phyloP scores from a whole-genome alignment of 2,888 invertebrate genomes.

The Rhagonycha lutea region DNA sequence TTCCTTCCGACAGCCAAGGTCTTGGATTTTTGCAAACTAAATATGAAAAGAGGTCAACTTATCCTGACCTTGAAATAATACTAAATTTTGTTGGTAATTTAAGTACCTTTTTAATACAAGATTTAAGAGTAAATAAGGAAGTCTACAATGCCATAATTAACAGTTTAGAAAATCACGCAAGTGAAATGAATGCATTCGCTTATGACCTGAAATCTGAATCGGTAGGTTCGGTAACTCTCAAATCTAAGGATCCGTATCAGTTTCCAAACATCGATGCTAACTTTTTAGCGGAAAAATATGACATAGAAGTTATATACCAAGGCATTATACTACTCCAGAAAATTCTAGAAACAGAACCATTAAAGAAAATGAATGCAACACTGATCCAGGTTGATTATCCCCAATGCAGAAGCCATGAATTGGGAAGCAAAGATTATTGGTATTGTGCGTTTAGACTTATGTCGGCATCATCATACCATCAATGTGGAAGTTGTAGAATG shows the following conservation, averaged over 20 bases:
- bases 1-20: conserved; percentile 37
- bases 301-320: conserved; percentile 65
- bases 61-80: conserved; percentile 41
- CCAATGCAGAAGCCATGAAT: conserved; percentile 52
- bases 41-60: conserved; percentile 30
- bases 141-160: conserved; percentile 31
- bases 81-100: conserved; percentile 57
- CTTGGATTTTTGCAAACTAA: conserved; percentile 31
- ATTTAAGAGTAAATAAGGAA: conserved; percentile 30
- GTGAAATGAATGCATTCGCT: conserved; percentile 30
- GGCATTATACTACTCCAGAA: conserved; percentile 55
- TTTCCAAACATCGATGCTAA: conserved; percentile 41
- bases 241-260: conserved; percentile 39
- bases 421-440: conserved; percentile 56
- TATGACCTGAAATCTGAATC: conserved; percentile 36
- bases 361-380: conserved; percentile 4
- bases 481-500: conserved; percentile 60
- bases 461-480: conserved; percentile 56
- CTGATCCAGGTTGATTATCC: conserved; percentile 40
- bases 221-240: conserved; percentile 28
- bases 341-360: conserved; percentile 46
- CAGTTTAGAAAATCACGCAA: conserved; percentile 33
- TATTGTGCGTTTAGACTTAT: conserved; percentile 55
- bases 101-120: conserved; percentile 33
- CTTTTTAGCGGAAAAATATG: conserved; percentile 49